Percentiles rank a stretch among this genome's conserved stretches.
phyloP scores from a whole-genome alignment of 92 coral and sea anemone species.

The Siderastrea radians region DNA sequence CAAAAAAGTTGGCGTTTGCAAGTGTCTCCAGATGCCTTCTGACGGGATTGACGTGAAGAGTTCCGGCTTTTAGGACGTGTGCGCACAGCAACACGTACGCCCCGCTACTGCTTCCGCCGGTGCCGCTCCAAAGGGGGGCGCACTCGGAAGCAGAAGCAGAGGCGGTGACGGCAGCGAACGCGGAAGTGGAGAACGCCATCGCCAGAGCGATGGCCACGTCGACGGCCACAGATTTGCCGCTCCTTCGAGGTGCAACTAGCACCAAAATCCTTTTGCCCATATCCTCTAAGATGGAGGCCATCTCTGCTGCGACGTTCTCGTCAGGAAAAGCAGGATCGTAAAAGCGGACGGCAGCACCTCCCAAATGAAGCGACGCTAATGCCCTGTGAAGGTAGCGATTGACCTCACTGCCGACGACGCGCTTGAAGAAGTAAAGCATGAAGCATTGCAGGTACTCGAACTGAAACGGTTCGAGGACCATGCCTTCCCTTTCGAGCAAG shows the following conservation, averaged over 20 bases:
- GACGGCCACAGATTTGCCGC: constrained; percentile 28
- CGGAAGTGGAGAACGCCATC: not conserved
- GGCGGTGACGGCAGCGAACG: too few relatives aligned
- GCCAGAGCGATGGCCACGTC: constrained; percentile 14
- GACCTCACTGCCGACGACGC: not conserved
- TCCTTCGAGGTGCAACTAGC: constrained; percentile 17
- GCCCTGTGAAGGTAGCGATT: constrained; percentile 21
- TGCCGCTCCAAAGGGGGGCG: too few relatives aligned
- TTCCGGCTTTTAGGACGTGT: constrained; percentile 4
- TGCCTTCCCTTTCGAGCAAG: not conserved
- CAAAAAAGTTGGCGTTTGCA: not conserved
- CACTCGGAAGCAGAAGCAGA: too few relatives aligned
- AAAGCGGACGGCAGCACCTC: not conserved
- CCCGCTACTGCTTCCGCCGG: too few relatives aligned
- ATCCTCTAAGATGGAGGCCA: not conserved
- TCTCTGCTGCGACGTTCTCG: not conserved
- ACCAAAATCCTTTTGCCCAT: constrained; percentile 12
- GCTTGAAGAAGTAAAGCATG: constrained; percentile 3
- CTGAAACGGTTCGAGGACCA: constrained; percentile 20
- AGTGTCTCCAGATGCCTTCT: not conserved
- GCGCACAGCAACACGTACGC: constrained; percentile 14
- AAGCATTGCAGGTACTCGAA: constrained; percentile 20
- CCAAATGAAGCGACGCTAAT: not conserved
- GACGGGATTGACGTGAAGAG: constrained; percentile 15
- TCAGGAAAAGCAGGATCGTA: constrained; percentile 25